Conservation (phyloP, 2,888 invertebrate genomes). For the Apomyelois bistriatella region DNA sequence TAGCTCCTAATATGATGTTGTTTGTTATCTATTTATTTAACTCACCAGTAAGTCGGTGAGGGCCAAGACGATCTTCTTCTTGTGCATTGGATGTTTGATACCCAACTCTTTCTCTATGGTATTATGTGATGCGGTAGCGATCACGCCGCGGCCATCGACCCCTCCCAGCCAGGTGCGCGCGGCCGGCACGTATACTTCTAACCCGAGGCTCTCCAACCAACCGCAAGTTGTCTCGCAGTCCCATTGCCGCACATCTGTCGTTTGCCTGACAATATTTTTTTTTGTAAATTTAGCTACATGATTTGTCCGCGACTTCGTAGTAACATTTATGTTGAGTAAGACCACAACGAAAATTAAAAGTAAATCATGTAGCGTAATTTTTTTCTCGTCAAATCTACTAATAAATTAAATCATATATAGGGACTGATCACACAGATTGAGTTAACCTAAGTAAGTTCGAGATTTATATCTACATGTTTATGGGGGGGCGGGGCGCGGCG, state of each 20-base stretch:
- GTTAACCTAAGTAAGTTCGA: too few species aligned
- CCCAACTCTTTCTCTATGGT: conserved; percentile 94
- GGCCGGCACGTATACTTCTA: conserved; percentile 89
- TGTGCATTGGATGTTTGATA: conserved; percentile 91
- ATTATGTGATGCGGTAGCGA: conserved; percentile 87
- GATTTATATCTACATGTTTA: too few species aligned
- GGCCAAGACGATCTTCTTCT: conserved; percentile 93
- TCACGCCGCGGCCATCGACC: conserved; percentile 80
- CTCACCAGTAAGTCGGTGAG: conserved; percentile 81
- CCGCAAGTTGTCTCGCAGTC: conserved; percentile 88
- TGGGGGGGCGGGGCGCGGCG: too few species aligned
- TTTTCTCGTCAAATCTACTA: too few species aligned
- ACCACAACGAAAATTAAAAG: too few species aligned
- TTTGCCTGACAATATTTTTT: conserved; percentile 70
- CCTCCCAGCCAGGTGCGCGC: conserved; percentile 91
- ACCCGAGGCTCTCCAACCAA: conserved; percentile 88
- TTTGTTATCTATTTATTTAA: background rate
- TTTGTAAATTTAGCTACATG: too few species aligned
- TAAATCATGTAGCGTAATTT: too few species aligned
- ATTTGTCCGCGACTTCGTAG: too few species aligned
- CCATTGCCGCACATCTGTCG: conserved; percentile 89
- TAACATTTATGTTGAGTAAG: too few species aligned
- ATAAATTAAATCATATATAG: too few species aligned
- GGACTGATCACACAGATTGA: too few species aligned
- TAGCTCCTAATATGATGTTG: too few species aligned